Evolutionary conservation across 1,140 invertebrate species (phyloP).

Genomic region (Nasonia vitripennis): DNA sequence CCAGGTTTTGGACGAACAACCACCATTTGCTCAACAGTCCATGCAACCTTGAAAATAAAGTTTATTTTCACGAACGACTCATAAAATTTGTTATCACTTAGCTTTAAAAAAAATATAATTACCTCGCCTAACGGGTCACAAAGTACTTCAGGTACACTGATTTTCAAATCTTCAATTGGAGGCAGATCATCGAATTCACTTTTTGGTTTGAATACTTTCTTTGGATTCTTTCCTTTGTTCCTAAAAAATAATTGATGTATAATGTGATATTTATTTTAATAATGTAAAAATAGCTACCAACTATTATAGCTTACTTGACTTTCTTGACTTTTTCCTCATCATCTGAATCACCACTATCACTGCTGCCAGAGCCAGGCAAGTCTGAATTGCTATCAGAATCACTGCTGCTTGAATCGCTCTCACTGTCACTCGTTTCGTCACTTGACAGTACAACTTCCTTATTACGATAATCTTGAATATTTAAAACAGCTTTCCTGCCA

Average conservation of each 20-base stretch:
- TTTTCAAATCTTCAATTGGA: conserved; percentile 88
- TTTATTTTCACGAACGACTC: conserved; percentile 36
- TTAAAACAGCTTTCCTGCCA: conserved; percentile 4
- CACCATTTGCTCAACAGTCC: conserved; percentile 70
- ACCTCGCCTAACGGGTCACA: conserved; percentile 85
- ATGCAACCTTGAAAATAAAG: conserved; percentile 65
- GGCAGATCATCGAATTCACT: conserved; percentile 82
- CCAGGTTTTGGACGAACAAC: conserved; percentile 70
- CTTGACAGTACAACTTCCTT: conserved; percentile 8
- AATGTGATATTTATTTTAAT: not conserved
- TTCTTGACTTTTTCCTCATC: conserved; percentile 17
- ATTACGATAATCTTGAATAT: conserved; percentile 33
- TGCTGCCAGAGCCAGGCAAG: not conserved
- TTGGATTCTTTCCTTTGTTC: conserved; percentile 32
- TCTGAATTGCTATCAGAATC: conserved; percentile 46
- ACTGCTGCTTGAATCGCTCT: conserved; percentile 48
- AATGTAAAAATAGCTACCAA: conserved; percentile 18
- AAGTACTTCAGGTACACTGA: conserved; percentile 84
- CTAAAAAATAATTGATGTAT: conserved; percentile 27
- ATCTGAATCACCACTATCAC: conserved; percentile 13
- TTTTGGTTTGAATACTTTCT: conserved; percentile 49
- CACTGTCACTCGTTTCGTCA: conserved; percentile 46
- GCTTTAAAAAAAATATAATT: conserved; percentile 32
- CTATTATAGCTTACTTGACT: conserved; percentile 41
- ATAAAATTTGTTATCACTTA: conserved; percentile 42